Base-by-base conservation (phyloP, 1,140 invertebrate genomes). In the Pygmarrhopalites habei region DNA sequence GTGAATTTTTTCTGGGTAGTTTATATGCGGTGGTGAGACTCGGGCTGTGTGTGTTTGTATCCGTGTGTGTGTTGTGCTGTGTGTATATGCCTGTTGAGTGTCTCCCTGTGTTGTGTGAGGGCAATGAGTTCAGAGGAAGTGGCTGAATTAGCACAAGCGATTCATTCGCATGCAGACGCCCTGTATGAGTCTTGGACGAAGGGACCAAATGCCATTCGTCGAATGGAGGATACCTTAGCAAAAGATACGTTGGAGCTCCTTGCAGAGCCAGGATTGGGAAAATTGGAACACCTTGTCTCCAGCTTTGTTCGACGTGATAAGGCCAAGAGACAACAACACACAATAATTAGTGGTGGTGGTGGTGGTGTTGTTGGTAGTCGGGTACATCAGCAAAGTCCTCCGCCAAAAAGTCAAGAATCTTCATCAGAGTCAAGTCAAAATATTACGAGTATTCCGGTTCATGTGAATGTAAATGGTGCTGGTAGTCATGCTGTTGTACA, bases 141-240 rank as follows among this genome's bases (percentile, higher is more conserved):
- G 29, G 69, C 69, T 47, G 66, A 71, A 58, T 60, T 71, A 43
- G 69, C 69, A 30, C 63, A 71, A 63, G 69, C 66, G 23, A 71
- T 71, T 46, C 57, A 68, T 56, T 66, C 64, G 14, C 69, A 71
- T 65, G 69, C 69, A 14, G 69, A 71, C 65, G 69, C 63, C 25
- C 51, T 71, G 23, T 68, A 68, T 47, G 69, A 71, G 46, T 67
- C 65, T 14, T 71, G 69, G 69, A 68, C 60, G 19, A 68, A 66
- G 49, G 66, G 64, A 26, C 59, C 62, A 15, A 55, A 63, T 51
- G 62, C 47, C 25, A 57, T 66, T 56, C 60, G 57, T 4, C 60
- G 69, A 64, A 71, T 71, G 69, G 64, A 71, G 46, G 66, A 68
- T 30, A 71, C 69, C 17, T 15, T 35, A 35, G 32, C 5, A 7